phyloP scores from a whole-genome alignment of 53 echinoderm and acorn worm genomes.

The Paracentrotus lividus region DNA sequence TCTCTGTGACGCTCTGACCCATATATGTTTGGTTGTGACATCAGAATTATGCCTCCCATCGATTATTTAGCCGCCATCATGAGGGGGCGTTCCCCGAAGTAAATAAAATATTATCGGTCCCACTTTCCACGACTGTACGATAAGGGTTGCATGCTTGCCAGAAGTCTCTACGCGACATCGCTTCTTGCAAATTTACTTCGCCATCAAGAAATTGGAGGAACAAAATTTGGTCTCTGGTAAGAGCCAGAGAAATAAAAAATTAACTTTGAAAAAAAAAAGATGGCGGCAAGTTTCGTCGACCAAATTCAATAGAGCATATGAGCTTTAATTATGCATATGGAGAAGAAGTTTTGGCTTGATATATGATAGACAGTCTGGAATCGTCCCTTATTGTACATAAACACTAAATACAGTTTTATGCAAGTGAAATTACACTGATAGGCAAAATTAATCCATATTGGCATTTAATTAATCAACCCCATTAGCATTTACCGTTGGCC shows the following conservation, averaged over 20 bases:
- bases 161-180: not conserved
- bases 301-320: not conserved
- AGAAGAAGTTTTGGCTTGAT: not conserved
- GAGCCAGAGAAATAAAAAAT: not conserved
- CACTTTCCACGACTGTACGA: not conserved
- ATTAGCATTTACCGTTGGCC: no score
- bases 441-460: no score
- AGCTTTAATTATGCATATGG: conserved; percentile 17
- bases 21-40: not conserved
- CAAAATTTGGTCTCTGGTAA: not conserved
- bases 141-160: not conserved
- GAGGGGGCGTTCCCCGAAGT: not conserved
- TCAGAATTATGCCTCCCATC: not conserved
- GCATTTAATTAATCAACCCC: no score
- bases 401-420: no score
- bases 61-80: conserved; percentile 11
- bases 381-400: no score
- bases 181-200: not conserved
- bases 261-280: not conserved
- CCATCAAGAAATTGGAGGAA: not conserved
- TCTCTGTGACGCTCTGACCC: not conserved
- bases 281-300: not conserved
- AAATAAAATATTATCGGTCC: not conserved
- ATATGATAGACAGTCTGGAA: not conserved
- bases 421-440: no score